Evolutionary conservation across 2,888 invertebrate genomes (phyloP), one percentile per base, ranked within the genome.

Genomic region (Odontocolon sp.): DNA sequence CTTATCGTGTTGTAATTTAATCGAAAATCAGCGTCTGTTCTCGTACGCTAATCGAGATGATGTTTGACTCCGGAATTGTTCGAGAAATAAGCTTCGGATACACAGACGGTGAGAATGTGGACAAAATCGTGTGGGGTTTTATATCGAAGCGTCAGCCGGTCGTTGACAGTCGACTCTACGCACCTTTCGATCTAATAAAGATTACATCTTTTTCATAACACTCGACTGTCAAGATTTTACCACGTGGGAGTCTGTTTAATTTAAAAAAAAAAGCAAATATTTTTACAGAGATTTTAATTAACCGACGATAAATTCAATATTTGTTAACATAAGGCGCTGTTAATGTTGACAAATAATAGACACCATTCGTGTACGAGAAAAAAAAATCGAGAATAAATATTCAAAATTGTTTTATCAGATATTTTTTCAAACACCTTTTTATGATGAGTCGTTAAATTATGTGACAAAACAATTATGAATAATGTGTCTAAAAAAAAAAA

Each of bases 171-270:
- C 11, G 11, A 40, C 38, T 45, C 33, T 38, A 33, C 36, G 59
- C 57, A 40, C 31, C 42, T 61, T 11, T 11, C 42, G 36, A 47
- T 74, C 56, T 63, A 64, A 63, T 63, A 56, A 68, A 45, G 61
- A 68, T 69, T 63, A 47, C 28, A 28, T 18, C 33, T 23, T 64
- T 63, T 47, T 5, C 33, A 26, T n/a, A 28, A 28, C 26, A 11
- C 42, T 3, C 36, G n/a, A n/a, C n/a, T n/a, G 21, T 28, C 14
- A 31, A 21, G 11, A 40, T 57, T 9, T 4, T 8, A 36, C 14
- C n/a, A n/a, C 56, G 56, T 31, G 36, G 6, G 33, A 33, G n/a
- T 21, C 18, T 14, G 6, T 56, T 21, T 23, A 9, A 57, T 57
- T 36, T 11, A 33, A 9, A 2, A 40, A 14, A 59, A 14, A 57